Evolutionary conservation across 1,140 invertebrate genomes (phyloP).

Genomic region (Danaus plexippus): DNA sequence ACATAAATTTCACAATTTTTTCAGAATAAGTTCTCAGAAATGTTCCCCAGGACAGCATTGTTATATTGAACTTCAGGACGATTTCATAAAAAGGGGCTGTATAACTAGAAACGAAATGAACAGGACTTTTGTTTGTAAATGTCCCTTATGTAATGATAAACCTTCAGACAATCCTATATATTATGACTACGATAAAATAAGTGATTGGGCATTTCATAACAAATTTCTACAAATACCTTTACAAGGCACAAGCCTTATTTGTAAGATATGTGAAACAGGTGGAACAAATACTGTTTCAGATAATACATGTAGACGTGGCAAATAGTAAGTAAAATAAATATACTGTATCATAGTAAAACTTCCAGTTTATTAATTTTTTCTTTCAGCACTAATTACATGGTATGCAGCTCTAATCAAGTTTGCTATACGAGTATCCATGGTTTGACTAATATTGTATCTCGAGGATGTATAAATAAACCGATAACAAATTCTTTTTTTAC

Average conservation of each 20-base stretch:
- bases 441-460: slow-evolving; percentile 27
- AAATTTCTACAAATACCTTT: slow-evolving; percentile 27
- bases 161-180: slow-evolving; percentile 34
- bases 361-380: slow-evolving; percentile 15
- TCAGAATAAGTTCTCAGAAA: slow-evolving; percentile 7
- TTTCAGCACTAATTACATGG: slow-evolving; percentile 38
- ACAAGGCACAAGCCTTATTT: slow-evolving; percentile 31
- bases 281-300: slow-evolving; percentile 27
- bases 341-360: slow-evolving; percentile 5
- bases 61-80: slow-evolving; percentile 38
- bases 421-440: slow-evolving; percentile 41
- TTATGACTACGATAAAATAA: slow-evolving; percentile 40
- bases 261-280: slow-evolving; percentile 45
- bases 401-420: slow-evolving; percentile 36
- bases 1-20: too few relatives aligned
- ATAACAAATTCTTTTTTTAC: slow-evolving; percentile 39
- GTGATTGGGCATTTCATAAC: slow-evolving; percentile 51
- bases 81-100: slow-evolving; percentile 49
- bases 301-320: slow-evolving; percentile 32
- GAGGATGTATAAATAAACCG: slow-evolving; percentile 39
- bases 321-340: slow-evolving; percentile 30
- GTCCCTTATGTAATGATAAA: slow-evolving; percentile 54
- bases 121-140: slow-evolving; percentile 49
- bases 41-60: slow-evolving; percentile 32
- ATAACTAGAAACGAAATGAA: slow-evolving; percentile 30